phyloP scores from a whole-genome alignment of 2,888 invertebrate genomes.

The Amphipoea lucens region DNA sequence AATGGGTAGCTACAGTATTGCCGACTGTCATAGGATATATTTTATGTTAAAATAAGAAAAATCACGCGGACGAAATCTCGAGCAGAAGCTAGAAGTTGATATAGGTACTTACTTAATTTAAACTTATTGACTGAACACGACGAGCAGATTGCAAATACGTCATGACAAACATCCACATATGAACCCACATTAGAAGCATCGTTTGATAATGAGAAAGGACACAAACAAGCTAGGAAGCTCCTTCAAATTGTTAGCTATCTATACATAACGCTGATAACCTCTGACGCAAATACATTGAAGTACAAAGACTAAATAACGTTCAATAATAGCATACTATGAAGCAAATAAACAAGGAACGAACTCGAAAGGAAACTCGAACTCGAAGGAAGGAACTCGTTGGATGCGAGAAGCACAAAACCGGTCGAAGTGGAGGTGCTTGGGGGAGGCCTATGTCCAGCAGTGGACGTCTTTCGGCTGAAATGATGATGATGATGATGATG shows the following conservation, averaged over 20 bases:
- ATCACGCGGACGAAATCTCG: background rate
- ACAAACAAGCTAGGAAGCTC: conserved; percentile 49
- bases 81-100: background rate
- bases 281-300: conserved; percentile 50
- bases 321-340: background rate
- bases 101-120: background rate
- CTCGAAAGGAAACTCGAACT: too few relatives aligned
- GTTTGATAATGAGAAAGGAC: conserved; percentile 46
- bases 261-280: conserved; percentile 44
- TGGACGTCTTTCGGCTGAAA: too few relatives aligned
- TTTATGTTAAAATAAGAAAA: background rate
- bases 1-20: background rate
- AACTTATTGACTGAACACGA: background rate
- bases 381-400: too few relatives aligned
- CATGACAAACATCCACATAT: conserved; percentile 5
- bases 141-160: conserved; percentile 8
- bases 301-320: conserved; percentile 36
- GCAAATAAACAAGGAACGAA: too few relatives aligned
- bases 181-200: conserved; percentile 23
- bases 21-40: background rate
- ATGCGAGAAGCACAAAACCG: too few relatives aligned
- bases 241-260: conserved; percentile 41
- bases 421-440: too few relatives aligned
- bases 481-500: too few relatives aligned
- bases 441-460: too few relatives aligned